A percentile compares a stretch with the other conserved stretches of the same genome.
These are phyloP conservation scores for Diceros bicornis DNA, from an alignment of 2,797 vertebrate species.

Conservation along the genomic window DNA sequence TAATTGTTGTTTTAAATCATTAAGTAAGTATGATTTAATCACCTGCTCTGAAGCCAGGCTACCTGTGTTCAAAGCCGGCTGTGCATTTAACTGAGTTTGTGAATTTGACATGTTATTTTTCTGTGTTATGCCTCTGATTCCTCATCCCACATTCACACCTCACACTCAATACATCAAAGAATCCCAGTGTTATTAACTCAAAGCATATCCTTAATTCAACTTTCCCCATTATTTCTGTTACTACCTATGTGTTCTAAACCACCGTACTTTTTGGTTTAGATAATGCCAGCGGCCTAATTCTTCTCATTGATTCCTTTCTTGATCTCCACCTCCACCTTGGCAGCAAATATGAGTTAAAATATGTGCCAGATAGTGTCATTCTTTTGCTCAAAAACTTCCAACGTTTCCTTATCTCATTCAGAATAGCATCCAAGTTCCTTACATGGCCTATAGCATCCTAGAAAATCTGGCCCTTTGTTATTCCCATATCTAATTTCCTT, in stretches of 20 bases:
- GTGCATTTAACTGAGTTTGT: not conserved
- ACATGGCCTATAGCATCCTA: not conserved
- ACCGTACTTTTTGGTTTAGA: not conserved
- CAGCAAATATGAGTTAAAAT: not conserved
- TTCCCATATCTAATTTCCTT: not conserved
- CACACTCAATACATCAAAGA: not conserved
- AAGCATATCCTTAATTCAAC: not conserved
- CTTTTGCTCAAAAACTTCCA: not conserved
- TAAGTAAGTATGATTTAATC: not conserved
- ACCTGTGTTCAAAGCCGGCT: not conserved
- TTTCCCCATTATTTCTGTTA: not conserved
- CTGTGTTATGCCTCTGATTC: not conserved
- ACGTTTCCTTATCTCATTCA: not conserved
- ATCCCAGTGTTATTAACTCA: not conserved
- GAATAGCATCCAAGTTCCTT: slow-evolving; percentile 4
- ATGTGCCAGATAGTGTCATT: not conserved
- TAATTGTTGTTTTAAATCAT: not conserved
- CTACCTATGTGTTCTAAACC: not conserved
- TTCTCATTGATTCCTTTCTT: not conserved
- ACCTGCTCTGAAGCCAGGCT: not conserved
- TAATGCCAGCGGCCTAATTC: not conserved
- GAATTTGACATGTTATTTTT: not conserved
- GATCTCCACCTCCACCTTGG: not conserved
- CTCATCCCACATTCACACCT: not conserved
- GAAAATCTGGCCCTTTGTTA: not conserved